phyloP scores from a whole-genome alignment of 2,113 vertebrate genomes.

The Halichoeres trimaculatus region DNA sequence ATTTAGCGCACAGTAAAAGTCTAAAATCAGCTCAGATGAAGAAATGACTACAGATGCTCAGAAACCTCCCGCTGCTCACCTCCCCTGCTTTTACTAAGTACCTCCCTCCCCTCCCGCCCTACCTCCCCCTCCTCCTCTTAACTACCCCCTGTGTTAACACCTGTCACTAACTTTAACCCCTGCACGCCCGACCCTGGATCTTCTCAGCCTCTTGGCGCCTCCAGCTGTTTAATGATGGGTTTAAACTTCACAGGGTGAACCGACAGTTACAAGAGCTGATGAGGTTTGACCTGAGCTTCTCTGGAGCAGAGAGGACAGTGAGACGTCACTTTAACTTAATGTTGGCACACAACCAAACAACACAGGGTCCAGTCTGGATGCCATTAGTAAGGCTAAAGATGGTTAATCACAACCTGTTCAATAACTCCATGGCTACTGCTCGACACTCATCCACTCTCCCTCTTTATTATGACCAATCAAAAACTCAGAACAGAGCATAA shows the following conservation, averaged over 20 bases:
- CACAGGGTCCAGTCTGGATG: neutral
- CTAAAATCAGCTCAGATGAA: slow-evolving; percentile 27
- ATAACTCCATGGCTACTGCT: neutral
- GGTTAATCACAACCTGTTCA: too few species aligned
- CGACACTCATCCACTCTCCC: neutral
- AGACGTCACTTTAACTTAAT: slow-evolving; percentile 6
- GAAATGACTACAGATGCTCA: slow-evolving; percentile 16
- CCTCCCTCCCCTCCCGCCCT: slow-evolving; percentile 19
- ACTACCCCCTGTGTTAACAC: slow-evolving; percentile 56
- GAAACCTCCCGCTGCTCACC: slow-evolving; percentile 53
- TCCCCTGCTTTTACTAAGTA: slow-evolving; percentile 64
- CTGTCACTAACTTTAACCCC: slow-evolving; percentile 58
- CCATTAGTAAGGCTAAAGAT: neutral
- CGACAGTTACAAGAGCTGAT: slow-evolving; percentile 12
- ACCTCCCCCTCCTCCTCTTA: slow-evolving; percentile 29
- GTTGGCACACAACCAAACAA: slow-evolving; percentile 5
- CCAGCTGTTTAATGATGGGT: slow-evolving; percentile 16
- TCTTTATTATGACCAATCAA: neutral
- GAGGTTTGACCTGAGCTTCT: slow-evolving; percentile 31
- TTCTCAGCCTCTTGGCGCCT: slow-evolving; percentile 17
- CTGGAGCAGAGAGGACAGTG: slow-evolving; percentile 19
- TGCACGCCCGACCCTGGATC: slow-evolving; percentile 31
- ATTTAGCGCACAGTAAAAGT: slow-evolving; percentile 31
- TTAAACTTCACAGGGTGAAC: slow-evolving; percentile 9
- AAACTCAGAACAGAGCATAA: neutral